A percentile compares a stretch with the other conserved stretches of the same genome.
phyloP scores from a whole-genome alignment of 1,140 invertebrate species.

The Hermetia illucens region DNA sequence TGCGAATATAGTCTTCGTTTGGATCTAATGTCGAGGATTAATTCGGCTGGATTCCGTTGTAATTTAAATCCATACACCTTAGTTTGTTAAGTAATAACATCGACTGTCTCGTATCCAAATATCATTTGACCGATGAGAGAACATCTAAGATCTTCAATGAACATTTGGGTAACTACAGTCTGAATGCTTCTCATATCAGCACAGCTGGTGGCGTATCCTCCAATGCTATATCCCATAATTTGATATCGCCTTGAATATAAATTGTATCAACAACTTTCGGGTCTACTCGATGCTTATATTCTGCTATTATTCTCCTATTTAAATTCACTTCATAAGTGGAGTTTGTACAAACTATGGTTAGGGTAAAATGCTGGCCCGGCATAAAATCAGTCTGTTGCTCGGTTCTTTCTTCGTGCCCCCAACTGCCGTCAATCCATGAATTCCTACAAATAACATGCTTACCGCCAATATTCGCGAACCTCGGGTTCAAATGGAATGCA shows the following conservation, averaged over 20 bases:
- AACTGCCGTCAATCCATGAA: slow-evolving; percentile 32
- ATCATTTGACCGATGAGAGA: no score
- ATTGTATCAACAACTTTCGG: slow-evolving; percentile 28
- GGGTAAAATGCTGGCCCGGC: slow-evolving; percentile 29
- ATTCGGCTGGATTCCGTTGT: no score
- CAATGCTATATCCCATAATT: slow-evolving; percentile 22
- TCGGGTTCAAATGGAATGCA: slow-evolving; percentile 47
- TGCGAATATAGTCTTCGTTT: no score
- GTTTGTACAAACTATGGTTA: slow-evolving; percentile 25
- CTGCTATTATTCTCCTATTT: slow-evolving; percentile 29
- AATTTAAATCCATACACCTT: no score
- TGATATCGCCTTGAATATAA: slow-evolving; percentile 34
- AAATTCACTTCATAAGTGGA: slow-evolving; percentile 31
- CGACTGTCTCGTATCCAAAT: no score
- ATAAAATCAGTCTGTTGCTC: slow-evolving; percentile 31
- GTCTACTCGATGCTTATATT: slow-evolving; percentile 25
- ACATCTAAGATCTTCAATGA: no score
- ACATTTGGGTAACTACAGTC: no score
- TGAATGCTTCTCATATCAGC: no score
- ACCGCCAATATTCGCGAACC: slow-evolving; percentile 34
- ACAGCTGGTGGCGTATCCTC: slow-evolving; percentile 8
- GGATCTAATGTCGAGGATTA: no score
- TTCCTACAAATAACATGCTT: slow-evolving; percentile 33
- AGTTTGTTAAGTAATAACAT: no score
- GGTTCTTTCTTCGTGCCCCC: slow-evolving; percentile 32